A percentile compares a stretch with the other conserved stretches of the same genome.
phyloP scores from a whole-genome alignment of 2,888 invertebrate genomes.

The Leistus spinibarbis region DNA sequence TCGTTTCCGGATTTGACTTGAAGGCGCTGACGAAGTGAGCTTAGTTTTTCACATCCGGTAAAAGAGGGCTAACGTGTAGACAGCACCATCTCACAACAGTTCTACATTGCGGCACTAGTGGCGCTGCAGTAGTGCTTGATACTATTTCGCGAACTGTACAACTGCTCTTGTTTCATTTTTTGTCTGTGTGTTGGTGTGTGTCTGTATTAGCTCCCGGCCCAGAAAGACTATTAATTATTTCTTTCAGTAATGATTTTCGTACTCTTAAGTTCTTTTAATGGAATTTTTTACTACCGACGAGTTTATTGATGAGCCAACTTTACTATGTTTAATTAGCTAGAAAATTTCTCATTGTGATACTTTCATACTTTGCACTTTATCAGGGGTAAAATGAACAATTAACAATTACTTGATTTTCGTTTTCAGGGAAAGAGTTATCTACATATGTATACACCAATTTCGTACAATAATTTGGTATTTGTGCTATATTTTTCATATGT shows the following conservation, averaged over 20 bases:
- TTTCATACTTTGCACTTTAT: neutral
- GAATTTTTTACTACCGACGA: conserved; percentile 13
- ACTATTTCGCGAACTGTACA: neutral
- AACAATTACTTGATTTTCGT: neutral
- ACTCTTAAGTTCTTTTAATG: conserved; percentile 21
- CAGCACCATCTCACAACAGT: neutral
- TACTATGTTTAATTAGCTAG: conserved; percentile 13
- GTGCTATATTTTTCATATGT: too few species aligned
- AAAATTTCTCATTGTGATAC: conserved; percentile 11
- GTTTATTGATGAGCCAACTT: conserved; percentile 20
- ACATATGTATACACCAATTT: too few species aligned
- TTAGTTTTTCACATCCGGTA: conserved; percentile 4
- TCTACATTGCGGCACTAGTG: conserved; percentile 1
- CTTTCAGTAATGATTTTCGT: conserved; percentile 26
- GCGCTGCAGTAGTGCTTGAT: neutral
- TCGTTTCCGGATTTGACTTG: conserved; percentile 11
- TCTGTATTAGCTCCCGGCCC: neutral
- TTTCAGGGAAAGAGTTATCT: too few species aligned
- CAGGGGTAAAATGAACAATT: neutral
- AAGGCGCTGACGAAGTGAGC: conserved; percentile 8
- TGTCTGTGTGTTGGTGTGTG: neutral
- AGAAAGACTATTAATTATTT: conserved; percentile 24
- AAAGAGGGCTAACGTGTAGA: neutral
- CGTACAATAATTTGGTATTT: too few species aligned
- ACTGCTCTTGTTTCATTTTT: neutral